Evolutionary conservation across 2,888 invertebrate genomes (phyloP).

Genomic region (Sminthurinus aureus): DNA sequence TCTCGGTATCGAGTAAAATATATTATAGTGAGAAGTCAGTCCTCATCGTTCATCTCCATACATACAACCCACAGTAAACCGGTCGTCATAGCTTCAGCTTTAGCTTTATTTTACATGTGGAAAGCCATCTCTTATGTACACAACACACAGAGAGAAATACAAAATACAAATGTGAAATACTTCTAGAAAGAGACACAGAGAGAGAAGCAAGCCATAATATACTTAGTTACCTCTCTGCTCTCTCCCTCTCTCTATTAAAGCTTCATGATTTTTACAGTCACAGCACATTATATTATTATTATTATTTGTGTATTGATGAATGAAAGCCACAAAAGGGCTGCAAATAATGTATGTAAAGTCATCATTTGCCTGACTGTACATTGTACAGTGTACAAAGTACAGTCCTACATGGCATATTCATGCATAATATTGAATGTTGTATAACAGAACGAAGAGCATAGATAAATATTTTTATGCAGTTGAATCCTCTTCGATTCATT

Average conservation of each 20-base stretch:
- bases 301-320: neutral
- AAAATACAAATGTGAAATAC: too few species aligned
- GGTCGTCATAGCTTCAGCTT: conserved; percentile 27
- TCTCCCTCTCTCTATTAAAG: neutral
- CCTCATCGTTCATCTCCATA: conserved; percentile 3
- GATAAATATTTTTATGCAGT: too few species aligned
- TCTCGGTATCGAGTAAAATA: neutral
- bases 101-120: neutral
- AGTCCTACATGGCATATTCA: too few species aligned
- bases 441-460: too few species aligned
- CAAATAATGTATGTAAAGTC: neutral
- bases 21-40: neutral
- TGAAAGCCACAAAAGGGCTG: neutral
- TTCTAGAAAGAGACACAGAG: too few species aligned
- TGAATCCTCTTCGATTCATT: too few species aligned
- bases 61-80: conserved; percentile 44
- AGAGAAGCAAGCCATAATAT: neutral
- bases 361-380: too few species aligned
- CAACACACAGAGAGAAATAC: too few species aligned
- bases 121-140: neutral
- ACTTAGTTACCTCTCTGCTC: conserved; percentile 2
- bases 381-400: too few species aligned
- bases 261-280: neutral
- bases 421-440: too few species aligned
- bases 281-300: neutral